Percentiles rank a stretch among this genome's conserved stretches.
Conservation (phyloP, 2,888 invertebrate genomes). For the Drosophila melanosoma region DNA sequence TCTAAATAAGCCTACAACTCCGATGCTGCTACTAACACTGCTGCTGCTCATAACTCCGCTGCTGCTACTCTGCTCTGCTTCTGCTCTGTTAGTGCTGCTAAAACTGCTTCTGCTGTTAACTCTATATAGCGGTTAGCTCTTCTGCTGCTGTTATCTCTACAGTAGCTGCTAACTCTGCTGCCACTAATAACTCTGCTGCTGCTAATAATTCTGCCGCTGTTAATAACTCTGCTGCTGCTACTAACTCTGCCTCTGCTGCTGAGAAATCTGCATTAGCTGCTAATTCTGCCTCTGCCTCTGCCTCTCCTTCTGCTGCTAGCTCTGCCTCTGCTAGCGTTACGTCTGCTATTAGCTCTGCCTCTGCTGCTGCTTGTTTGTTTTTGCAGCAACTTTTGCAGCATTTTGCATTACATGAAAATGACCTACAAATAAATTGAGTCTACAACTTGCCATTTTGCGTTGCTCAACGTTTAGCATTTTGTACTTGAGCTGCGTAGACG, state of each 20-base stretch:
- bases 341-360: background rate
- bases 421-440: conserved; percentile 70
- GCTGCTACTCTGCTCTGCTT: background rate
- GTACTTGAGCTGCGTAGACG: background rate
- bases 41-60: background rate
- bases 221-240: background rate
- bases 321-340: background rate
- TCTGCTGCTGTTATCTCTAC: background rate
- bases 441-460: conserved; percentile 27
- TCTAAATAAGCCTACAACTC: background rate
- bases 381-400: conserved; percentile 29
- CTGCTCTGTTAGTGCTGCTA: background rate
- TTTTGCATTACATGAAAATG: conserved; percentile 70
- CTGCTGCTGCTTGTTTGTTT: conserved; percentile 10
- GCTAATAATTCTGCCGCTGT: background rate
- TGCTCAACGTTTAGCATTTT: conserved; percentile 6
- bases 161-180: background rate
- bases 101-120: background rate
- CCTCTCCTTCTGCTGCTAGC: background rate
- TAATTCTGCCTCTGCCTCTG: background rate
- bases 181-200: background rate
- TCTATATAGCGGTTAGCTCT: too few species aligned
- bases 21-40: background rate
- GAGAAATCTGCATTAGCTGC: too few species aligned
- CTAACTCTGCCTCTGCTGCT: background rate